Base-by-base conservation (phyloP, 2,888 invertebrate genomes). In the Colostygia pectinataria region DNA sequence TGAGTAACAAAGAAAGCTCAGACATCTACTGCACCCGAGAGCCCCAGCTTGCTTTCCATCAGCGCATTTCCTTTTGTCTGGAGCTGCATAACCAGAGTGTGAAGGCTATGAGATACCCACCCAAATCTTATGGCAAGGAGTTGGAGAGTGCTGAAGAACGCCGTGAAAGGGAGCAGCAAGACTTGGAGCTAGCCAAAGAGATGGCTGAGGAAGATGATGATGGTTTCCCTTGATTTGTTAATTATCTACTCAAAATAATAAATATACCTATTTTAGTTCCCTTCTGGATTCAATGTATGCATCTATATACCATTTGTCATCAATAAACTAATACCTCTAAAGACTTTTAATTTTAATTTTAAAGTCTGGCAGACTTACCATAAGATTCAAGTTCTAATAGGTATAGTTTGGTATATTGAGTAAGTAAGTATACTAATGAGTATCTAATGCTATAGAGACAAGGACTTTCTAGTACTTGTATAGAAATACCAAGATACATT, bases 181-280 rank as follows among this genome's bases (percentile, higher is more conserved):
- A 99, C 86, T 91, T 99, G 71, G 99, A 99, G 81, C 91, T 99
- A 67, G 99, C 99, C n/a, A 99, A 99, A 83, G 99, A 99, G 90
- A 98, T 99, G 96, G 99, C 99, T 4, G 99, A 99, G 77, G 99
- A 99, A 78, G 99, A 99, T 83, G 98, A 99, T 91, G 98, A 98
- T 90, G 95, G 95, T 60, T 96, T 95, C 75, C 91, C 91, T 72
- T 91, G 71, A 83, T 66, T 57, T 36, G 39, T 48, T 51, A 53
- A 40, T 25, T 50, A 31, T 50, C 25, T 60, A 50, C 55, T 38
- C 59, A 57, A 32, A 58, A 53, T 57, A 42, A 49, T 47, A n/a
- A n/a, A n/a, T n/a, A n/a, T n/a, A n/a, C n/a, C n/a, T n/a, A 46
- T 20, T 46, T 53, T 44, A 55, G 40, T 50, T 32, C 59, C 64